Percentiles rank a stretch among this genome's conserved stretches.
phyloP scores from a whole-genome alignment of 2,113 vertebrate genomes.

The Chiloscyllium plagiosum region DNA sequence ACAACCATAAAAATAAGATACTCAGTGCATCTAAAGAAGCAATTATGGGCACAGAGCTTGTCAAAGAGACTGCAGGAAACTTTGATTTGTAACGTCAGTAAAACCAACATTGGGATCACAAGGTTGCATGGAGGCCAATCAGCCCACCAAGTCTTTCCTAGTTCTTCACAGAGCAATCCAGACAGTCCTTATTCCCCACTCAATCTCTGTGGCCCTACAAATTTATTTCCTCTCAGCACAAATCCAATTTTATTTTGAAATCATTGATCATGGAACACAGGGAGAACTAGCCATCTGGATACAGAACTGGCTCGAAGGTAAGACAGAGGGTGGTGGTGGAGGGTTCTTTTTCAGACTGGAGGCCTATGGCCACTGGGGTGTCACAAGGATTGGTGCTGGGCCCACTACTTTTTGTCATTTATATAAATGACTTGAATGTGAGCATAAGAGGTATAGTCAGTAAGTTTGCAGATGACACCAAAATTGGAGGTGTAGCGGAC shows the following conservation, averaged over 20 bases:
- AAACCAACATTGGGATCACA: no score
- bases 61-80: neutral
- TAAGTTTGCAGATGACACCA: no score
- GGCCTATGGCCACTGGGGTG: no score
- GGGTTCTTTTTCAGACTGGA: no score
- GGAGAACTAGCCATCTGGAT: no score
- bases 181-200: neutral
- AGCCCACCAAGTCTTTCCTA: neutral
- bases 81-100: neutral
- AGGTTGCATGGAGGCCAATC: neutral
- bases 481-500: no score
- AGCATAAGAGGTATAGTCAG: no score
- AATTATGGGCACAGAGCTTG: neutral
- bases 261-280: neutral
- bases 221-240: neutral
- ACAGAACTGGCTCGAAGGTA: no score
- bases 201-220: neutral
- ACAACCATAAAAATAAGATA: neutral
- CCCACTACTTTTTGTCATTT: no score
- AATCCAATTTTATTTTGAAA: neutral
- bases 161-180: neutral
- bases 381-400: no score
- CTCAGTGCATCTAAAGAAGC: neutral
- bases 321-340: no score
- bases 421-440: no score